Conservation (phyloP, 1,140 invertebrate genomes). For the Charaxes varanes region DNA sequence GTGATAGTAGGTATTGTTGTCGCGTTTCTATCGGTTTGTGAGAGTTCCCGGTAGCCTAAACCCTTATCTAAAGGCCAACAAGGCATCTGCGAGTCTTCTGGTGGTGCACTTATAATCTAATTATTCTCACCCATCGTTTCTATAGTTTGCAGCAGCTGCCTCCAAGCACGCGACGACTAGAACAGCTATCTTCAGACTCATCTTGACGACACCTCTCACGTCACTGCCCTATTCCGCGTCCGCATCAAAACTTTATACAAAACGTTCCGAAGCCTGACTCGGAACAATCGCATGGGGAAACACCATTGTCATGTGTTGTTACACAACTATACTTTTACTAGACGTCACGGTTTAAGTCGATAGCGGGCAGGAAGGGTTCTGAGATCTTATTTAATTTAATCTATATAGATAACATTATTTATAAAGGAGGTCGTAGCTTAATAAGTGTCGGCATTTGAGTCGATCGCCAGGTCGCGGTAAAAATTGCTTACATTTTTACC, state of each 20-base stretch:
- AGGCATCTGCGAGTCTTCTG: no score
- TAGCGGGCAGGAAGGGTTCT: constrained; percentile 37
- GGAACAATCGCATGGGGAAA: constrained; percentile 65
- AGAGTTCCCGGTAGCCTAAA: no score
- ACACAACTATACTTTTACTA: constrained; percentile 29
- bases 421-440: no score
- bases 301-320: constrained; percentile 44
- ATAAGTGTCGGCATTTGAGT: no score
- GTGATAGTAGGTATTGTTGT: no score
- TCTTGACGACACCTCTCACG: constrained; percentile 25
- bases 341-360: constrained; percentile 34
- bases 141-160: constrained; percentile 32
- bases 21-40: no score
- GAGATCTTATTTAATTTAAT: not conserved
- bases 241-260: constrained; percentile 46
- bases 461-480: no score
- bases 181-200: constrained; percentile 32
- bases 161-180: constrained; percentile 23
- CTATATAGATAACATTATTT: no score
- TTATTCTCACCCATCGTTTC: constrained; percentile 46
- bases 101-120: no score
- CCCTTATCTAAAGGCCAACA: no score
- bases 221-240: constrained; percentile 35
- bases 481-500: no score
- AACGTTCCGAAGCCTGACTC: constrained; percentile 49